A percentile compares a stretch with the other conserved stretches of the same genome.
phyloP scores from a whole-genome alignment of 53 echinoderm and acorn worm species.

The Stichopus horrens region DNA sequence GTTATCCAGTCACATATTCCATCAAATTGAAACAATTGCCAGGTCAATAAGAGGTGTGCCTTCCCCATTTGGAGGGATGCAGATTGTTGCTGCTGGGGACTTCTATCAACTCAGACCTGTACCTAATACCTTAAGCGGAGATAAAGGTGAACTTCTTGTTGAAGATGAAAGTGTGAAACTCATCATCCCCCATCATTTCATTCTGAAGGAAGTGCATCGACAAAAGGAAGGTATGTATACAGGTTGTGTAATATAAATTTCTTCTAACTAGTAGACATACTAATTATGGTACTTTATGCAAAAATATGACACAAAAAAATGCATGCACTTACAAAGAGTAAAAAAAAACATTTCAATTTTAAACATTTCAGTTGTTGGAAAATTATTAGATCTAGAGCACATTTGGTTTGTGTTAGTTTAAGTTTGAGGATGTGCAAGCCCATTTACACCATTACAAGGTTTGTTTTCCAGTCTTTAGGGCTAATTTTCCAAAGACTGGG shows the following conservation, averaged over 20 bases:
- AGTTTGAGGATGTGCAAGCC: too few relatives aligned
- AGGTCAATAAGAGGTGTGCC: neutral
- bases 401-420: too few relatives aligned
- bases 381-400: too few relatives aligned
- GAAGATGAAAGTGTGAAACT: slow-evolving; percentile 8
- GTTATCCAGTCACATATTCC: slow-evolving; percentile 1
- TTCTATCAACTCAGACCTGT: slow-evolving; percentile 10
- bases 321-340: too few relatives aligned
- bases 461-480: too few relatives aligned
- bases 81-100: slow-evolving; percentile 17
- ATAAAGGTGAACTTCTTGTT: slow-evolving; percentile 4
- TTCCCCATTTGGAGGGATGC: slow-evolving; percentile 13
- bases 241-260: neutral
- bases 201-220: slow-evolving; percentile 15
- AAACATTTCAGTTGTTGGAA: too few relatives aligned
- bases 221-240: neutral
- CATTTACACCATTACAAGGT: too few relatives aligned
- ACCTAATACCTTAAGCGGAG: neutral
- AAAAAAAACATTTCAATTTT: too few relatives aligned
- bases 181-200: slow-evolving; percentile 10
- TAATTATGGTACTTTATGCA: too few relatives aligned
- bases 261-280: too few relatives aligned
- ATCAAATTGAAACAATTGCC: neutral
- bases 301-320: too few relatives aligned
- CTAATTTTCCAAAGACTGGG: too few relatives aligned